Conservation (phyloP, 2,113 vertebrate species). For the Rynchops niger region DNA sequence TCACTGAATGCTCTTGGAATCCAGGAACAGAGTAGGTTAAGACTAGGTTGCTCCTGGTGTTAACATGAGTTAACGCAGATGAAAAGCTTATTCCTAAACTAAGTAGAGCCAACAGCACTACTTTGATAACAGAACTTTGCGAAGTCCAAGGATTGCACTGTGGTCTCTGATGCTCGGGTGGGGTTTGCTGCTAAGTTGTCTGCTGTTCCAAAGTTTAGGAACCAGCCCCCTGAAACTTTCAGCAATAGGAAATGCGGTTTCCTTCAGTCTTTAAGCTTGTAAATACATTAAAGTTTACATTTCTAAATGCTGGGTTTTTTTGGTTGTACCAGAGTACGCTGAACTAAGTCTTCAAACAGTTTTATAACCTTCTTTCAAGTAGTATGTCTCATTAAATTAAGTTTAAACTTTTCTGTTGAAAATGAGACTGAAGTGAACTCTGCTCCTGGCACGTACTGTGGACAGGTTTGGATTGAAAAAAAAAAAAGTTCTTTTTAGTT, state of each 20-base stretch:
- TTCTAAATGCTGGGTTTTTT: slow-evolving; percentile 58
- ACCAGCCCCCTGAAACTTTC: slow-evolving; percentile 67
- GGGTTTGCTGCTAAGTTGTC: slow-evolving; percentile 65
- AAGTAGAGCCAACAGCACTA: slow-evolving; percentile 17
- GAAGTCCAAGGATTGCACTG: slow-evolving; percentile 39
- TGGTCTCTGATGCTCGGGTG: slow-evolving; percentile 14
- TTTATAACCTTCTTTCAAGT: slow-evolving; percentile 34
- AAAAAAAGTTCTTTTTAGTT: background rate
- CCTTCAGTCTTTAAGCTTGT: slow-evolving; percentile 75
- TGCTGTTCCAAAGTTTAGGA: slow-evolving; percentile 60
- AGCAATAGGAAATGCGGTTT: slow-evolving; percentile 76
- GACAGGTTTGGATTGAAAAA: slow-evolving; percentile 6
- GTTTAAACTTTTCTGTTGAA: slow-evolving; percentile 9
- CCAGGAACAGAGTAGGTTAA: background rate
- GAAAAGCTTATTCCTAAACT: slow-evolving; percentile 47
- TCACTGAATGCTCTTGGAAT: slow-evolving; percentile 15
- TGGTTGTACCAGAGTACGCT: slow-evolving; percentile 61
- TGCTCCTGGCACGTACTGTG: slow-evolving; percentile 33
- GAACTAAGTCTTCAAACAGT: slow-evolving; percentile 58
- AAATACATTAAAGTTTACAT: slow-evolving; percentile 79
- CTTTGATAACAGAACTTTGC: background rate
- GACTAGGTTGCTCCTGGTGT: slow-evolving; percentile 15
- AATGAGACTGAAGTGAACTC: slow-evolving; percentile 42
- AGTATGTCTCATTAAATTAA: background rate
- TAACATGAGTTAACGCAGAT: background rate